Percentiles rank a stretch among this genome's conserved stretches.
Evolutionary conservation across 2,888 invertebrate genomes (phyloP).

Genomic region (Schizaphis graminum): DNA sequence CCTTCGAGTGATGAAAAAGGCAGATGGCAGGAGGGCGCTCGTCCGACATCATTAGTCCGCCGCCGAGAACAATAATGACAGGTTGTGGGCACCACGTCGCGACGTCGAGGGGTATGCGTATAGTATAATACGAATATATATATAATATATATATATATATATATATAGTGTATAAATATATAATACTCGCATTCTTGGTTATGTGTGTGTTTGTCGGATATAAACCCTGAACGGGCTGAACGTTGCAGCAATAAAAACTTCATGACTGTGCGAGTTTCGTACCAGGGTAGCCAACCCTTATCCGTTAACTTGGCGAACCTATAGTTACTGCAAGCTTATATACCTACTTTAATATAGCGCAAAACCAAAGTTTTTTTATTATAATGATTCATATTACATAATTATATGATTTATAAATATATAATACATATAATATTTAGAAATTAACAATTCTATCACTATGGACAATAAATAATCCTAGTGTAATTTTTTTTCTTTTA

Average conservation of each 20-base stretch:
- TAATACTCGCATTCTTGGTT: conserved; percentile 30
- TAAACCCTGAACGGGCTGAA: conserved; percentile 16
- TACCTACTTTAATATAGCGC: background rate
- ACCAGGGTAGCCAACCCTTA: conserved; percentile 49
- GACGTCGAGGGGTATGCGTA: conserved; percentile 50
- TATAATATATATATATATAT: no score
- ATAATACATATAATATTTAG: background rate
- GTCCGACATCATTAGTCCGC: conserved; percentile 62
- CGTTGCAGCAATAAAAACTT: background rate
- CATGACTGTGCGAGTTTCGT: conserved; percentile 39
- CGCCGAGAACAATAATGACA: conserved; percentile 64
- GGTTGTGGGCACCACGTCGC: conserved; percentile 61
- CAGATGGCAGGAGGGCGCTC: conserved; percentile 61
- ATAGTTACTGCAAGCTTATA: background rate
- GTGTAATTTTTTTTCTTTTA: conserved; percentile 2
- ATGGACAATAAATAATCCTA: conserved; percentile 36
- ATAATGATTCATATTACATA: background rate
- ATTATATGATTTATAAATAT: background rate
- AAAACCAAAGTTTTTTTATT: conserved; percentile 15
- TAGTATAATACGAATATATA: conserved; percentile 20
- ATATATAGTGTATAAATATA: background rate
- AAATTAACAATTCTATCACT: conserved; percentile 48
- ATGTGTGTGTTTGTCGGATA: background rate
- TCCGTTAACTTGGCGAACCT: background rate
- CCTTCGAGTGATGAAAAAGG: conserved; percentile 60